phyloP scores from a whole-genome alignment of 2,797 vertebrate species.

The Hemibagrus guttatus region DNA sequence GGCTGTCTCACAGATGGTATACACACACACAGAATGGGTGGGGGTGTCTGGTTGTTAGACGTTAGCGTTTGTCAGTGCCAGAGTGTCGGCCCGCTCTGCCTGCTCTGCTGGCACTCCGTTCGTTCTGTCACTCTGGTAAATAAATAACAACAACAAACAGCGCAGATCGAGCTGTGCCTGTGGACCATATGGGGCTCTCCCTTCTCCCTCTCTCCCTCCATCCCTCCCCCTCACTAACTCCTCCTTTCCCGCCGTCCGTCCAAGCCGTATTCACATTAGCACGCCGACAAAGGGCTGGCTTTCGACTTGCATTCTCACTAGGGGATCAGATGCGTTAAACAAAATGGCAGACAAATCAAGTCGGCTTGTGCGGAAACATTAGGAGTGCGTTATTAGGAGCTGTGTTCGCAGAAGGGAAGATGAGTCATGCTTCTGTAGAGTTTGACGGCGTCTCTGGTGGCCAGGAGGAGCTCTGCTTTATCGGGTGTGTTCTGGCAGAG shows the following conservation, averaged over 20 bases:
- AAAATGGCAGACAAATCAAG: conserved; percentile 66
- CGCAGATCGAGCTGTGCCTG: conserved; percentile 61
- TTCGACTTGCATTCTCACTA: conserved; percentile 51
- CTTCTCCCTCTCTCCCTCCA: conserved; percentile 27
- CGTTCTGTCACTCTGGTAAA: conserved; percentile 62
- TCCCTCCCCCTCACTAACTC: not conserved
- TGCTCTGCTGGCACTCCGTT: conserved; percentile 54
- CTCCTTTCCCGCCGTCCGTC: not conserved
- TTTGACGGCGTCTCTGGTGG: conserved; percentile 64
- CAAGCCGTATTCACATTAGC: conserved; percentile 49
- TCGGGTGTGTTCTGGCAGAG: conserved; percentile 60
- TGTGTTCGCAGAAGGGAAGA: conserved; percentile 48
- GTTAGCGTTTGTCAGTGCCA: conserved; percentile 40
- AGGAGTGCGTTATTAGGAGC: conserved; percentile 58
- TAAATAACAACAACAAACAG: conserved; percentile 74
- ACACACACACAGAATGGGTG: conserved; percentile 42
- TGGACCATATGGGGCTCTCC: conserved; percentile 68
- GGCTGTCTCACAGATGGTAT: conserved; percentile 71
- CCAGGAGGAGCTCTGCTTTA: conserved; percentile 39
- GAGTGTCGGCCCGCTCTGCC: conserved; percentile 39
- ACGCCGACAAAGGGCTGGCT: conserved; percentile 43
- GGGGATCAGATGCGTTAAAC: conserved; percentile 66
- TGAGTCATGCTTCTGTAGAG: conserved; percentile 64
- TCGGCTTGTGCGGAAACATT: conserved; percentile 33
- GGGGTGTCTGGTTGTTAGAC: conserved; percentile 41